These are phyloP conservation scores for Abramis brama DNA, from an alignment of 2,113 vertebrate genomes.

Conservation along the genomic window DNA sequence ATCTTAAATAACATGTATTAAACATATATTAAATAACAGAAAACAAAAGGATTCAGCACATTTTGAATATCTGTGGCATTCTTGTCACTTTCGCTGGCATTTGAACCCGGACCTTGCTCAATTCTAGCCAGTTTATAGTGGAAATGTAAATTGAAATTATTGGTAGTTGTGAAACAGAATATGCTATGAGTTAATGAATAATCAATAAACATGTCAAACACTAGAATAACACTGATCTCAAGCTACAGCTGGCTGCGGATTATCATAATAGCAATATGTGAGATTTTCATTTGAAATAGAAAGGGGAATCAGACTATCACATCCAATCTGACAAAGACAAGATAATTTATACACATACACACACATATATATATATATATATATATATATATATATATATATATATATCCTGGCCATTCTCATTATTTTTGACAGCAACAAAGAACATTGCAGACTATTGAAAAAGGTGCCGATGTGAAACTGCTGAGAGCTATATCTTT, in stretches of 20 bases:
- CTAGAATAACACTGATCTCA: conserved; percentile 11
- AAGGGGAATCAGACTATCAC: not conserved
- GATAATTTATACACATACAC: not conserved
- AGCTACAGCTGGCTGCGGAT: not conserved
- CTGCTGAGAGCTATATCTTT: not conserved
- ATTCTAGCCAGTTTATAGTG: not conserved
- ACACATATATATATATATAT: no score
- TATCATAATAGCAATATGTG: not conserved
- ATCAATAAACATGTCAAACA: not conserved
- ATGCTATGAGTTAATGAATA: not conserved
- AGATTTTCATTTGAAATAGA: not conserved
- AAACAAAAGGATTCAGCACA: not conserved
- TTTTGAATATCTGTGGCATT: not conserved
- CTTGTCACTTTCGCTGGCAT: not conserved
- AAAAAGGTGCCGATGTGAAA: not conserved
- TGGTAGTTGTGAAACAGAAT: not conserved
- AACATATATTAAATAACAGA: not conserved
- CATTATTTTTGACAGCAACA: not conserved
- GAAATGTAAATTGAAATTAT: not conserved
- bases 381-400: no score
- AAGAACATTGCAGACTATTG: not conserved
- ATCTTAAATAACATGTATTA: no score
- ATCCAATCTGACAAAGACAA: not conserved
- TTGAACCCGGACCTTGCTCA: not conserved
- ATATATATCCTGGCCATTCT: not conserved